Evolutionary conservation across 2,113 vertebrate species (phyloP).

Genomic region (crab-eating macaque (Macaca fascicularis)): DNA sequence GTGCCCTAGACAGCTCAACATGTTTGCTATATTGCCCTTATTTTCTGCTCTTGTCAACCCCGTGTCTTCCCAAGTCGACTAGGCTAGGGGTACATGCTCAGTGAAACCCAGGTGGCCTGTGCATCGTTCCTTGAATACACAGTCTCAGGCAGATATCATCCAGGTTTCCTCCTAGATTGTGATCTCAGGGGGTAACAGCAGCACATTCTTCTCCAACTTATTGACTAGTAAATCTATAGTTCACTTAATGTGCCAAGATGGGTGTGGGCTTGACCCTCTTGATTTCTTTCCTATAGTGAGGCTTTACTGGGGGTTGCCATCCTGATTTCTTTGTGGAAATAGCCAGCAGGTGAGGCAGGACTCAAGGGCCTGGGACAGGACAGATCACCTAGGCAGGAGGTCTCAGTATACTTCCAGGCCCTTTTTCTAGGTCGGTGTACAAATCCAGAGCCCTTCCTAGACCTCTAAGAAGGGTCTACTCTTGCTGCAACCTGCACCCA

Average conservation of each 20-base stretch:
- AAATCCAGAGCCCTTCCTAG: too few relatives aligned
- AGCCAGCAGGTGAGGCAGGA: too few relatives aligned
- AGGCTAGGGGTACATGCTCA: too few relatives aligned
- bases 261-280: not conserved
- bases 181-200: not conserved
- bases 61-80: too few relatives aligned
- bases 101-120: too few relatives aligned
- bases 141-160: too few relatives aligned
- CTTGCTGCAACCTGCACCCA: not conserved
- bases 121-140: too few relatives aligned
- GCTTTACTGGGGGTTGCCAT: not conserved
- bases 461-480: not conserved
- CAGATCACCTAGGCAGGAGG: not conserved
- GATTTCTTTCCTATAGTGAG: not conserved
- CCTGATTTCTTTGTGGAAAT: too few relatives aligned
- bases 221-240: not conserved
- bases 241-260: not conserved
- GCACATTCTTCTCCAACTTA: not conserved
- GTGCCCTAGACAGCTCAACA: fast-evolving
- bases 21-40: fast-evolving
- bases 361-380: too few relatives aligned
- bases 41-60: not conserved
- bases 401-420: not conserved
- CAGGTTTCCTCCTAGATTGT: fast-evolving
- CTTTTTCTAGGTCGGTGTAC: not conserved